Evolutionary conservation across 2,113 vertebrate species (phyloP), one percentile per base, ranked within the genome.

Genomic region (Notothenia coriiceps): DNA sequence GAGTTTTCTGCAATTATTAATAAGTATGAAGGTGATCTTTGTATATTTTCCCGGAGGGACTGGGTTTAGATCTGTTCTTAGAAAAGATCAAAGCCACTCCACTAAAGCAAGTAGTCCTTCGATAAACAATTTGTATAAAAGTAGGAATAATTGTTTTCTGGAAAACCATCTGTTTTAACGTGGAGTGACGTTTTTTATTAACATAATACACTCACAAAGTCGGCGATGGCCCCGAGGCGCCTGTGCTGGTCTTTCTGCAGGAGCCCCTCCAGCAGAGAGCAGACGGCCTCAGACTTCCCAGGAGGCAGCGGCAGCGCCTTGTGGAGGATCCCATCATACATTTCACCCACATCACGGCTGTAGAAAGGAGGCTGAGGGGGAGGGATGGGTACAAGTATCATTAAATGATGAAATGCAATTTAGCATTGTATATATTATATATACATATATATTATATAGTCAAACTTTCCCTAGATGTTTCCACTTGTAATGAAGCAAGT

Each of bases 291-390:
- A 0, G 97, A 98, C 91, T 96, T 98, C 60, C 95, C 97, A n/a
- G 95, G 95, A 0, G 96, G 97, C 79, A 99, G 95, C 13, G 94
- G 94, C 11, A 99, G 96, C 0, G 96, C 95, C 87, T 97, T 96
- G 88, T 97, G 93, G 51, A 99, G 95, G 85, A 99, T 99, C 57
- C 96, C 97, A 5, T 99, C 97, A 2, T 99, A 99, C 98, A 99
- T 99, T 93, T 99, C 96, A 77, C 96, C 93, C 1, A 99, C 92
- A 4, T 99, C 97, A 18, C 89, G 94, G 79, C 95, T 98, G 91
- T 99, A 99, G 92, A 98, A 99, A n/a, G 98, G 98, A 14, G 98
- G 98, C 98, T 99, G 74, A 66, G 44, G n/a, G 2, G 5, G 22
- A 76, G 3, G 10, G 46, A 72, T 10, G 6, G 0, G 8, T 17